Conservation (phyloP, 2,888 invertebrate genomes). For the Proisotoma minuta region DNA sequence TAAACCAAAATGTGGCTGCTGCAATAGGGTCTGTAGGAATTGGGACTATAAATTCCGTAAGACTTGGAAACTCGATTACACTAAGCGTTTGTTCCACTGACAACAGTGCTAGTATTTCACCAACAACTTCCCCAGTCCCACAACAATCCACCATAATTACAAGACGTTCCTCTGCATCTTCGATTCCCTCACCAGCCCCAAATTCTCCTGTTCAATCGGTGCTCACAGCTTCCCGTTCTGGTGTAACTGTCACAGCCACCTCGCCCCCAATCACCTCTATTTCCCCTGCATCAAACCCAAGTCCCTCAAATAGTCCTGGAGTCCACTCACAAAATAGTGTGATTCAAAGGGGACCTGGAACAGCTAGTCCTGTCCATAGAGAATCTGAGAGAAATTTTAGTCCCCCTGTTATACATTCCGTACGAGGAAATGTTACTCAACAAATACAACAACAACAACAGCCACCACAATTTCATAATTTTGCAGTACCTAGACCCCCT, state of each 20-base stretch:
- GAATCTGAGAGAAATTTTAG: slow-evolving; percentile 20
- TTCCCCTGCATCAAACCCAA: slow-evolving; percentile 12
- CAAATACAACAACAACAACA: not conserved
- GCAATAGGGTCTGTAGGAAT: slow-evolving; percentile 27
- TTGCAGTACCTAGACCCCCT: slow-evolving; percentile 38
- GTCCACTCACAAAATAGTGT: not conserved
- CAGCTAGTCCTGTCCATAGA: slow-evolving; percentile 8
- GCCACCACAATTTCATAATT: slow-evolving; percentile 19
- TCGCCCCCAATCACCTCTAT: slow-evolving; percentile 24
- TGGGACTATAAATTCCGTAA: slow-evolving; percentile 15
- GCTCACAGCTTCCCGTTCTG: slow-evolving; percentile 37
- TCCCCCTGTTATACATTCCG: slow-evolving; percentile 14
- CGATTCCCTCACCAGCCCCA: slow-evolving; percentile 16
- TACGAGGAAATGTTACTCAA: not conserved
- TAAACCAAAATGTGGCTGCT: slow-evolving; percentile 19
- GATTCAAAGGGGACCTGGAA: slow-evolving; percentile 15
- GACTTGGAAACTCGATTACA: slow-evolving; percentile 36
- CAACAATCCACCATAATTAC: not conserved
- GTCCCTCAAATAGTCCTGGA: slow-evolving; percentile 18
- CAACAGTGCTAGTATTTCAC: not conserved
- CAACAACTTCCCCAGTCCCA: not conserved
- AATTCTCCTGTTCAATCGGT: slow-evolving; percentile 18
- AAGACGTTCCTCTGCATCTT: slow-evolving; percentile 20
- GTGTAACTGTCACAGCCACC: slow-evolving; percentile 44
- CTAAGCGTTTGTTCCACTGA: slow-evolving; percentile 33